Evolutionary conservation across 2,113 vertebrate genomes (phyloP).

Genomic region (Otus sunia): DNA sequence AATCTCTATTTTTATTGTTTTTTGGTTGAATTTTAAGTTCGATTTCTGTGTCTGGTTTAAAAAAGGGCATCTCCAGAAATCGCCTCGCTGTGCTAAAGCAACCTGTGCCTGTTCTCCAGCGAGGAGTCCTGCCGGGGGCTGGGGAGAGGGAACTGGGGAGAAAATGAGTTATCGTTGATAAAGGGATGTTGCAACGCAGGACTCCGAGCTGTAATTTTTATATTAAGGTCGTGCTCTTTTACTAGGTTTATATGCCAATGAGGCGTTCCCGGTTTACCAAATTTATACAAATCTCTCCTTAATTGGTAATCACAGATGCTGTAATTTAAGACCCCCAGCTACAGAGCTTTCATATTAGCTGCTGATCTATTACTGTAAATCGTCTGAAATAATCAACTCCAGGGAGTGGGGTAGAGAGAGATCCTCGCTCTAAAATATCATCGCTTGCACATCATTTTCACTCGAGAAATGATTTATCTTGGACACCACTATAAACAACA

Average conservation of each 20-base stretch:
- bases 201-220: constrained; percentile 69
- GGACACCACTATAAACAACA: constrained; percentile 90
- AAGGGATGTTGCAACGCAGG: constrained; percentile 41
- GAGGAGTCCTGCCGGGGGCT: not conserved
- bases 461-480: constrained; percentile 90
- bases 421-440: constrained; percentile 78
- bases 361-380: constrained; percentile 82
- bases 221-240: constrained; percentile 73
- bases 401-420: constrained; percentile 68
- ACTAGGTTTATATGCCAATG: constrained; percentile 79
- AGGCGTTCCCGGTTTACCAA: constrained; percentile 81
- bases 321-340: constrained; percentile 88
- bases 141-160: not conserved
- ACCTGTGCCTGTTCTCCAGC: not conserved
- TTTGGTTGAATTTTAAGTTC: not conserved
- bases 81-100: not conserved
- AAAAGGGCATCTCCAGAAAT: not conserved
- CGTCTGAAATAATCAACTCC: constrained; percentile 81
- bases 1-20: not conserved
- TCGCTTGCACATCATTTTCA: constrained; percentile 86
- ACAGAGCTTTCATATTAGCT: constrained; percentile 84
- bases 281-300: constrained; percentile 92
- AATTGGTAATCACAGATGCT: constrained; percentile 90
- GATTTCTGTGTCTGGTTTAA: not conserved
- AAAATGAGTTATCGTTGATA: not conserved